phyloP scores from a whole-genome alignment of 1,140 invertebrate species.

The Triops cancriformis region DNA sequence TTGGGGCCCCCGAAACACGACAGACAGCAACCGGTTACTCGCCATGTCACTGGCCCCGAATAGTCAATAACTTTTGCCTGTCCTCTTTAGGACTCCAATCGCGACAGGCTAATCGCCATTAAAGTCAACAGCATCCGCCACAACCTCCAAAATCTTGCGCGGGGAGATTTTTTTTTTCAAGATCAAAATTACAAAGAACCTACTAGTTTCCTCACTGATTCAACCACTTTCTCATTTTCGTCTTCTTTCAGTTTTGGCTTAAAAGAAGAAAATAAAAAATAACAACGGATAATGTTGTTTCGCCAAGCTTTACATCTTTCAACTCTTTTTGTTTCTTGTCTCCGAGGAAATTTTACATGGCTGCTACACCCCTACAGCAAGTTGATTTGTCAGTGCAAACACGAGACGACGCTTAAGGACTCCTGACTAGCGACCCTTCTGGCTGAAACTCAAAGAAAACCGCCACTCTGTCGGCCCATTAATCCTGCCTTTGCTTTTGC shows the following conservation, averaged over 20 bases:
- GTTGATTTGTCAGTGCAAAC: slow-evolving; percentile 1
- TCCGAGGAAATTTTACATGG: neutral
- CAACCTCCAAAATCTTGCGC: neutral
- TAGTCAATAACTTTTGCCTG: neutral
- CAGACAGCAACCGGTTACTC: slow-evolving; percentile 5
- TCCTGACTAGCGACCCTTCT: neutral
- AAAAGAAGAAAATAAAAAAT: neutral
- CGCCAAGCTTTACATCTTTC: neutral
- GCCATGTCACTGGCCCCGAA: slow-evolving; percentile 3
- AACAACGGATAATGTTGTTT: neutral
- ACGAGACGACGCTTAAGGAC: neutral
- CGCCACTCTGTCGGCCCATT: neutral
- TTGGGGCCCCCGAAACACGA: neutral
- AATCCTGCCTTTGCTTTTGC: neutral
- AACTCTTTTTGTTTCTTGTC: neutral
- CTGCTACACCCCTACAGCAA: neutral
- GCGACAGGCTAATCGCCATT: slow-evolving; percentile 5
- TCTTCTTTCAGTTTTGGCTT: too few relatives aligned
- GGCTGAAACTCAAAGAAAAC: neutral
- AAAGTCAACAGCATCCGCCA: neutral
- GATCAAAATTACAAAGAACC: too few relatives aligned
- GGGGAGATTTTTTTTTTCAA: too few relatives aligned
- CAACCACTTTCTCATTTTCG: too few relatives aligned
- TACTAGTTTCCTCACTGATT: too few relatives aligned
- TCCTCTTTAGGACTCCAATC: neutral